Conservation (phyloP, 2,888 invertebrate species). For the Oligia fasciuncula region DNA sequence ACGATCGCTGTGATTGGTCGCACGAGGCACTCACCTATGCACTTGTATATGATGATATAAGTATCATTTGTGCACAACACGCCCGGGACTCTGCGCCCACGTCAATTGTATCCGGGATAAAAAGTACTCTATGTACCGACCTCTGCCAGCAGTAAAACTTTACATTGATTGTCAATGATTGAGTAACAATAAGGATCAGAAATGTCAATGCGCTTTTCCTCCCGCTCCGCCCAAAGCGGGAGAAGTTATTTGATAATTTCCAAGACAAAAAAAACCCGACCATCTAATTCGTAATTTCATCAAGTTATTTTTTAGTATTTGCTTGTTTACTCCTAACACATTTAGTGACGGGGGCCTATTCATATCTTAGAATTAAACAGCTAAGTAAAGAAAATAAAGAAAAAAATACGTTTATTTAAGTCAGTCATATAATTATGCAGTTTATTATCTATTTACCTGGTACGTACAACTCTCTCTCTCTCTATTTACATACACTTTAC, state of each 20-base stretch:
- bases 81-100: not conserved
- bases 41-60: not conserved
- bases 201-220: not conserved
- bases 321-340: not conserved
- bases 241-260: no score
- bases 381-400: not conserved
- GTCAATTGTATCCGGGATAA: not conserved
- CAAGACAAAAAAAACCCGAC: no score
- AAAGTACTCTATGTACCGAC: not conserved
- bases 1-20: slow-evolving; percentile 22
- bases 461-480: not conserved
- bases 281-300: not conserved
- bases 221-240: no score
- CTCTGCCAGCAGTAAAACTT: not conserved
- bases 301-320: not conserved
- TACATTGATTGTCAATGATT: not conserved
- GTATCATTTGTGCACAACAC: not conserved
- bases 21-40: slow-evolving; percentile 16
- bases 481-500: slow-evolving; percentile 17
- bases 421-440: not conserved
- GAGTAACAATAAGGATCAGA: not conserved
- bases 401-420: not conserved
- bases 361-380: slow-evolving; percentile 4
- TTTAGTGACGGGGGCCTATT: not conserved
- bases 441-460: slow-evolving; percentile 12